These are phyloP conservation scores for Pangasius krempfi DNA, from an alignment of 2,797 vertebrate species.

Conservation along the genomic window DNA sequence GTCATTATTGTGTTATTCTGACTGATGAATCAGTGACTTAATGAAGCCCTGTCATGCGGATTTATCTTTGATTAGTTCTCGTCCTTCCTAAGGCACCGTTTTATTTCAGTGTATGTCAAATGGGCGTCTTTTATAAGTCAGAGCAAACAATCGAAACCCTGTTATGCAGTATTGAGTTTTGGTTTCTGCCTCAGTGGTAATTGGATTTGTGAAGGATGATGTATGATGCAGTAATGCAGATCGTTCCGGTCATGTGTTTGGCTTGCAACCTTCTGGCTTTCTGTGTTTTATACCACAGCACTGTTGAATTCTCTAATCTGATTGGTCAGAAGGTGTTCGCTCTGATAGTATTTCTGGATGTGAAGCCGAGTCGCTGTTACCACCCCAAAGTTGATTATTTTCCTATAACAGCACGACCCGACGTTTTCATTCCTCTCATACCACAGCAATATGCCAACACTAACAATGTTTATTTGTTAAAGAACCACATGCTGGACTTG, in stretches of 20 bases:
- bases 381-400: background rate
- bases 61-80: constrained; percentile 11
- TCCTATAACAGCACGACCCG: background rate
- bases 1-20: background rate
- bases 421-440: background rate
- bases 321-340: background rate
- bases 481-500: background rate
- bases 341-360: background rate
- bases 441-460: background rate
- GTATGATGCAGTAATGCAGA: background rate
- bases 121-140: constrained; percentile 19
- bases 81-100: background rate
- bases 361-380: background rate
- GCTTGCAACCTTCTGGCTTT: background rate
- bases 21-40: constrained; percentile 10
- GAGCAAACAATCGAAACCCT: constrained; percentile 26
- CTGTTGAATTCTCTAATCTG: background rate
- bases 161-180: constrained; percentile 22
- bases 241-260: background rate
- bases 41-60: background rate
- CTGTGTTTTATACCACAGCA: background rate
- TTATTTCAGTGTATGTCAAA: constrained; percentile 6
- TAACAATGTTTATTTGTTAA: background rate
- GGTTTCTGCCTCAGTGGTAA: background rate
- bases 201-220: constrained; percentile 26